phyloP scores from a whole-genome alignment of 2,888 invertebrate genomes.

The Linnaemya vulpina region DNA sequence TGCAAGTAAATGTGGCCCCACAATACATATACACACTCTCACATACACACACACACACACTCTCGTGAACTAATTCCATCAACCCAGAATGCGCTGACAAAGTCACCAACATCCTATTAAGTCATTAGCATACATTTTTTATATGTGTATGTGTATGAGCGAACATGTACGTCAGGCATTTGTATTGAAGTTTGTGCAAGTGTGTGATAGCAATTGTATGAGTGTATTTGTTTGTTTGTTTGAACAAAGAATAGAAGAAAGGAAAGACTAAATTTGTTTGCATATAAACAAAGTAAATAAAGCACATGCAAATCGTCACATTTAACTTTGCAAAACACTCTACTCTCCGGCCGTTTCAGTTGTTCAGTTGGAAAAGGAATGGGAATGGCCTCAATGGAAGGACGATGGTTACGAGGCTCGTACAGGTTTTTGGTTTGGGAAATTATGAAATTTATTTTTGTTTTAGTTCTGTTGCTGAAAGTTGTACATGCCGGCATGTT shows the following conservation, averaged over 20 bases:
- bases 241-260: conserved; percentile 17
- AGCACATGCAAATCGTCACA: conserved; percentile 4
- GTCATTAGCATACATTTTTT: conserved; percentile 77
- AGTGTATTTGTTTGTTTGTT: conserved; percentile 32
- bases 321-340: conserved; percentile 18
- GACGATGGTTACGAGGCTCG: too few species aligned
- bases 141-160: not conserved
- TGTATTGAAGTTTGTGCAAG: conserved; percentile 32
- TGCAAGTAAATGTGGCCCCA: conserved; percentile 15
- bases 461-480: too few species aligned
- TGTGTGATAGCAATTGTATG: conserved; percentile 25
- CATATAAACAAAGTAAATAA: conserved; percentile 43
- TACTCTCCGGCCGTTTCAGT: not conserved
- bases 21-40: conserved; percentile 7
- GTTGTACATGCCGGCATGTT: too few species aligned
- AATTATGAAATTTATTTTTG: too few species aligned
- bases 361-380: not conserved
- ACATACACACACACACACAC: conserved; percentile 27
- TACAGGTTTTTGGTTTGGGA: too few species aligned
- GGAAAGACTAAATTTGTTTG: conserved; percentile 42
- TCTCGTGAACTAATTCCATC: conserved; percentile 42
- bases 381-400: too few species aligned
- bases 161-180: not conserved
- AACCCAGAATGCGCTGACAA: conserved; percentile 64
- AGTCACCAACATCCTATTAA: conserved; percentile 76